Base-by-base conservation (phyloP, 2,888 invertebrate species). In the Drosophila quasianomalipes region DNA sequence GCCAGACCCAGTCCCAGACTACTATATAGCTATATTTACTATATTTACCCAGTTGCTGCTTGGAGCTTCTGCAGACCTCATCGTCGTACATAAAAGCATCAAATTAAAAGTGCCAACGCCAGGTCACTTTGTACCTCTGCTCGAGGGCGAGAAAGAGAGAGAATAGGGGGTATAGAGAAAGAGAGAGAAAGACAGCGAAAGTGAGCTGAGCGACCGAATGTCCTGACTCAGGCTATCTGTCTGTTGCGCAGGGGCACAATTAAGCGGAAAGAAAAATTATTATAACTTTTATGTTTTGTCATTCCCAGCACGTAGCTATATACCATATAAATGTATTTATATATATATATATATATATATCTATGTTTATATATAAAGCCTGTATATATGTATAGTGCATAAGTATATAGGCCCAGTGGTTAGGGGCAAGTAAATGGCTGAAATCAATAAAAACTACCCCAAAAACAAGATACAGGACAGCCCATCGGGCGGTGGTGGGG, bases 181-280 rank as follows among this genome's bases (percentile, higher is more conserved):
- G 28, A 30, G 26, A 53, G 31, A 16, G 54, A 26, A 49, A 53
- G 37, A 26, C 47, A 19, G 55, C 26, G 54, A 26, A 57, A 58
- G 65, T 33, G 74, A 31, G 60, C 33, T 26, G 65, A 51, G 61
- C 31, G 59, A 52, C 61, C 62, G 22, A 72, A 64, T 75, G 67
- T 80, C 81, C 85, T 82, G 78, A 70, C 65, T 66, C 72, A 57
- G 73, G 75, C 75, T 87, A 81, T 87, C 89, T 84, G 86, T 83
- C 81, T 85, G 87, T 72, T 81, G 67, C 70, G 74, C 75, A 79
- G 80, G 79, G 80, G 78, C 81, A 89, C 90, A 91, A 91, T 91
- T 91, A 83, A 91, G 88, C 91, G 91, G 91, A 91, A 91, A 91
- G 91, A 90, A 91, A 91, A 91, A 91, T 91, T 91, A 91, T 88